Percentiles rank a stretch among this genome's conserved stretches.
phyloP scores from a whole-genome alignment of 2,888 invertebrate genomes.

The Vanessa cardui region DNA sequence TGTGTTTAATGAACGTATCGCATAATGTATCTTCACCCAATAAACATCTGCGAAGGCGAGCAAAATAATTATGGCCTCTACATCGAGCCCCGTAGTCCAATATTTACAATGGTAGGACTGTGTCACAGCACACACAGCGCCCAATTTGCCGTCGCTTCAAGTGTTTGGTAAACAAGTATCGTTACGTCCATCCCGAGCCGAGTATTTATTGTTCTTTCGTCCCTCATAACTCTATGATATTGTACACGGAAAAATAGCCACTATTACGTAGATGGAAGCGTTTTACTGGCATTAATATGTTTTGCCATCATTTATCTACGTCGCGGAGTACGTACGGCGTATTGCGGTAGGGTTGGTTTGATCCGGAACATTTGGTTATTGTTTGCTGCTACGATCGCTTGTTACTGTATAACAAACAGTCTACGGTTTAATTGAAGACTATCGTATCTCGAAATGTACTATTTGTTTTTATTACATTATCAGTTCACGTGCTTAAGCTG shows the following conservation, averaged over 20 bases:
- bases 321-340: conserved; percentile 34
- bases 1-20: conserved; percentile 16
- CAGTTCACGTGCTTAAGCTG: neutral
- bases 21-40: conserved; percentile 18
- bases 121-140: conserved; percentile 43
- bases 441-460: neutral
- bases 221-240: conserved; percentile 38
- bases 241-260: conserved; percentile 20
- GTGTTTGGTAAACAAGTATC: conserved; percentile 60
- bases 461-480: conserved; percentile 3
- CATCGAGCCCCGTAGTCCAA: conserved; percentile 24
- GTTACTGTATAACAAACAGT: conserved; percentile 34
- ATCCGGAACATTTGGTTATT: conserved; percentile 44
- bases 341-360: conserved; percentile 43
- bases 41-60: conserved; percentile 22
- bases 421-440: conserved; percentile 24
- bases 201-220: conserved; percentile 55
- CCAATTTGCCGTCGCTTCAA: conserved; percentile 56
- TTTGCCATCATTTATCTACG: conserved; percentile 12
- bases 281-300: conserved; percentile 8
- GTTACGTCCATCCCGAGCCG: conserved; percentile 34
- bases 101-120: conserved; percentile 33
- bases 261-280: conserved; percentile 16
- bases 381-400: conserved; percentile 37
- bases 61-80: conserved; percentile 32